Base-by-base conservation (phyloP, 2,888 invertebrate genomes). In the Opisthograptis luteolata region DNA sequence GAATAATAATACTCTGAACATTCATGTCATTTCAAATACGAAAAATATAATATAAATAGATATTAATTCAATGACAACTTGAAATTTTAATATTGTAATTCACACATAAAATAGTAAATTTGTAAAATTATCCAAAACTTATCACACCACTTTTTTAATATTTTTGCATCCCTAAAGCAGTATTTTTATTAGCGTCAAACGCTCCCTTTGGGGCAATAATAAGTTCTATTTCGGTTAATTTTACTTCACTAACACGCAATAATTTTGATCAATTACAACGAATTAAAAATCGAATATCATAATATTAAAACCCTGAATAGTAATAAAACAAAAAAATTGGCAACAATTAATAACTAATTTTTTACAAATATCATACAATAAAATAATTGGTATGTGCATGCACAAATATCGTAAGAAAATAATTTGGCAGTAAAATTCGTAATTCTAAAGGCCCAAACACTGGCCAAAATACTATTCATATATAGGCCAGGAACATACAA, bases 371-470 rank as follows among this genome's bases (percentile, higher is more conserved):
- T 84, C 69, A 85, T 87, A 86, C 81, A 88, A 86, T 87, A 87
- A 87, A 89, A 89, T 89, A 88, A 89, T 88, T 87, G 87, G 85
- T 81, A 87, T 87, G 87, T 88, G 87, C 87, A 89, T 86, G 87
- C 89, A 87, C 89, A 88, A 88, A 87, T 87, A 87, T 85, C 77
- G 87, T 89, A 89, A 84, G 87, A 89, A 90, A 89, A 89, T 87
- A 90, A 90, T 88, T 90, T 90, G 90, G 90, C 90, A 90, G 90
- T 90, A 90, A 90, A 87, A 89, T 89, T 89, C 89, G 87, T 90
- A 89, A 84, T 71, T 82, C 86, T 89, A 89, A 86, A 87, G 88
- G 88, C 89, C 88, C 81, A 83, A 63, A 84, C 79, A 84, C 81
- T 82, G 88, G 87, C 89, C 89, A 84, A 87, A 88, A 88, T 86